These are phyloP conservation scores for Chorisops tibialis DNA, from an alignment of 2,888 invertebrate species.

Conservation along the genomic window DNA sequence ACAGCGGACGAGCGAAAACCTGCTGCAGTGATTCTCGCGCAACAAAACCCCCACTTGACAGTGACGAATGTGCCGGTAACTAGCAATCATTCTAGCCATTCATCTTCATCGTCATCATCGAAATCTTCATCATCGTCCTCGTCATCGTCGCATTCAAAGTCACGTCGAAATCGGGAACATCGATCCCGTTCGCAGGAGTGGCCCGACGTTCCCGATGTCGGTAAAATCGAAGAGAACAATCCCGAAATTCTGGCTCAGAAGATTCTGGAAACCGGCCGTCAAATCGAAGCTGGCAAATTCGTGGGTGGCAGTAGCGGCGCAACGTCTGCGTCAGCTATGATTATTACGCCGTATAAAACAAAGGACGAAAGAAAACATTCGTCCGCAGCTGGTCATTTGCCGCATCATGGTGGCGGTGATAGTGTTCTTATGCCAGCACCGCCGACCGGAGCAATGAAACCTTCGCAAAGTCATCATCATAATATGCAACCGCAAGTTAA, in stretches of 20 bases:
- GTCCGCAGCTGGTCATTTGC: constrained; percentile 37
- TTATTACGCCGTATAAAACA: constrained; percentile 42
- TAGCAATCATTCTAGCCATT: constrained; percentile 36
- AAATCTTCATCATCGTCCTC: constrained; percentile 53
- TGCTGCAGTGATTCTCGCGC: constrained; percentile 44
- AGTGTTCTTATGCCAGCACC: constrained; percentile 52
- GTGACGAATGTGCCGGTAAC: constrained; percentile 39
- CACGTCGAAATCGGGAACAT: constrained; percentile 67
- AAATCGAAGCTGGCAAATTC: constrained; percentile 80
- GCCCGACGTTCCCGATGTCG: constrained; percentile 87
- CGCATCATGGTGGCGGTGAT: constrained; percentile 35
- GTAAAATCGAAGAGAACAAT: constrained; percentile 88
- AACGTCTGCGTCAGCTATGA: constrained; percentile 41
- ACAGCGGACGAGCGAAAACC: constrained; percentile 63
- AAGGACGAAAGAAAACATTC: constrained; percentile 50
- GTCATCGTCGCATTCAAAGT: constrained; percentile 49
- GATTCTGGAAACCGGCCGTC: constrained; percentile 83
- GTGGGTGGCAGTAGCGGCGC: constrained; percentile 39
- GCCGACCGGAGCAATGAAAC: constrained; percentile 27
- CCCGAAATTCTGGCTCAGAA: constrained; percentile 87
- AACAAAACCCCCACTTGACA: constrained; percentile 48
- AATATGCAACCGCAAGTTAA: constrained; percentile 32
- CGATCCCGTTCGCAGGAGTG: constrained; percentile 83
- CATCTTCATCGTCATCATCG: constrained; percentile 53
- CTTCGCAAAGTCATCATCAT: constrained; percentile 4